Base-by-base conservation (phyloP, 2,797 vertebrate species). In the Cyclura pinguis region DNA sequence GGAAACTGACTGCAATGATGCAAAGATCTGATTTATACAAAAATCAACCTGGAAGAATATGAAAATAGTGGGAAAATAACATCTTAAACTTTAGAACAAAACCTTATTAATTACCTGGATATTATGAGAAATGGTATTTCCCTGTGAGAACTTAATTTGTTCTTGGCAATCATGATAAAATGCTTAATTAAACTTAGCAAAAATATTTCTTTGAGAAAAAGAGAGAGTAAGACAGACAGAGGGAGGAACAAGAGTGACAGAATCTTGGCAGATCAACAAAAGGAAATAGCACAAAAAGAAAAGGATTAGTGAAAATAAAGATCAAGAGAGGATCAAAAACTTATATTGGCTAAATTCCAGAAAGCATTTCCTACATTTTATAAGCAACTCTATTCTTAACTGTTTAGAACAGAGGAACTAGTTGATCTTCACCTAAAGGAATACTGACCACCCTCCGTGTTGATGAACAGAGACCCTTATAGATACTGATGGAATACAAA, bases 271-370 rank as follows among this genome's bases (percentile, higher is more conserved):
- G 96, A 94, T 96, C 96, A 96, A 97, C 97, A 97, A 97, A 98
- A 97, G 94, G 90, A 96, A 97, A 96, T 95, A 95, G 96, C 94
- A 97, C 93, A 97, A 97, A 97, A 96, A 97, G 96, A 96, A 95
- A 96, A 96, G 97, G 96, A 97, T 97, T 98, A 97, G 97, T 95
- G 94, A 96, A 97, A 97, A 97, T 95, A 96, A 97, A 97, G 97
- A 97, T 97, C 96, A 97, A 97, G 96, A 96, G 95, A 95, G 95
- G 95, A 97, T 97, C 93, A 97, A 96, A 97, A 97, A 96, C 86
- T 77, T 96, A 96, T 93, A 95, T 94, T 97, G 97, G 97, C 96
- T 93, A 90, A 85, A 89, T 78, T 86, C 96, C 97, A 97, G 96
- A 95, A 97, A 97, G 96, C 96, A 97, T 96, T 97, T 96, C 96